Base-by-base conservation (phyloP, 2,113 vertebrate genomes). In the Protomyctophum bolini region DNA sequence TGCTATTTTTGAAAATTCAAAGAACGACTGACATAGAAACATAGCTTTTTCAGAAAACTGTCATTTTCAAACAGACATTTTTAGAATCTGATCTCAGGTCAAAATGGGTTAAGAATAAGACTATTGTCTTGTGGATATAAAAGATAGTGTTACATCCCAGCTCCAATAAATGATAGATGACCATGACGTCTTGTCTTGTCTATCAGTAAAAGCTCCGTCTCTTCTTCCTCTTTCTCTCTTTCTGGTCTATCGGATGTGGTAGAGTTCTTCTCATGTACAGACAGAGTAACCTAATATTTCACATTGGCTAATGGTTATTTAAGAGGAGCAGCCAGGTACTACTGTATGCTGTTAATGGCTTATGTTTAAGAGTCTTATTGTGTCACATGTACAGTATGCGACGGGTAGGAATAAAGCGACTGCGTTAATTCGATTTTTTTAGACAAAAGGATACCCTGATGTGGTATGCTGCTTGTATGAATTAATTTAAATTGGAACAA, bases 271-370 rank as follows among this genome's bases (percentile, higher is more conserved):
- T 60, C 57, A 41, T 63, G 63, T 54, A 62, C 56, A 52, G 72
- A 49, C 45, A 63, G 58, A 50, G 73, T 66, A 74, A 79, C 51
- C 7, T 75, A 70, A 81, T 49, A 48, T 65, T 10, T n/a, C n/a
- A n/a, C n/a, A n/a, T n/a, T 45, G 65, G 9, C 33, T 81, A 60
- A 71, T 65, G 55, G 47, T 78, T 83, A 79, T 79, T 81, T 72
- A 65, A 48, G 46, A 60, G 28, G n/a, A 12, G 45, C 75, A 48
- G 15, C 47, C 29, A 7, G 29, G 15, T 46, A 66, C 33, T 21
- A 21, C 46, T 28, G 45, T 8, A 29, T 57, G 8, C 6, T 51
- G 11, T n/a, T 51, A 7, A 52, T 60, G 14, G 49, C 15, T 48
- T 60, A 50, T 49, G 57, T 46, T 7, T 51, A 11, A 29, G 57